phyloP scores from a whole-genome alignment of 2,888 invertebrate species.

The Leuctra nigra region DNA sequence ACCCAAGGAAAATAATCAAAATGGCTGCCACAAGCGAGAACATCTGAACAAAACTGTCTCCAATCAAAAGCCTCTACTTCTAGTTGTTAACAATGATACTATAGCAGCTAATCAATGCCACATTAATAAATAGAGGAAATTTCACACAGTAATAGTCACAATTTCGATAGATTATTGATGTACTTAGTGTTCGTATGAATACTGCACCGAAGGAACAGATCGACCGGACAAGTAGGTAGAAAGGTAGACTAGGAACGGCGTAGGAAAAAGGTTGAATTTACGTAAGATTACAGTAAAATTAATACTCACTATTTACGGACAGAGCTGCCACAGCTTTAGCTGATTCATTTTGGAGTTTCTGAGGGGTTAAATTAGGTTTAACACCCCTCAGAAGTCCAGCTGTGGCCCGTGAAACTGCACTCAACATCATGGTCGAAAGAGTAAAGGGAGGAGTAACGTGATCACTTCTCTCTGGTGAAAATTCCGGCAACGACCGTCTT shows the following conservation, averaged over 20 bases:
- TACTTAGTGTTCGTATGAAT: no score
- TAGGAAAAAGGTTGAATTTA: no score
- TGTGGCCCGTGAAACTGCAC: conserved; percentile 49
- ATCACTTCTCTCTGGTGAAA: conserved; percentile 18
- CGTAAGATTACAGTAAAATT: conserved; percentile 8
- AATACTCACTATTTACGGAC: conserved; percentile 47
- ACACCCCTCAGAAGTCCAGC: conserved; percentile 49
- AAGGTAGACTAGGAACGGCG: no score
- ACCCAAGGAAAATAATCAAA: not conserved
- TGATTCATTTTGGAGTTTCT: conserved; percentile 44
- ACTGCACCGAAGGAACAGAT: no score
- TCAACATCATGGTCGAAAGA: conserved; percentile 50
- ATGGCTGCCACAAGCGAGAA: conserved; percentile 3
- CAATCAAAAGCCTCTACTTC: no score
- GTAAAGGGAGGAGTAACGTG: conserved; percentile 32
- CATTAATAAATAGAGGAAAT: no score
- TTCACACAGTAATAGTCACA: no score
- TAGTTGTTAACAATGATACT: no score
- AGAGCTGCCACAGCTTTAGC: conserved; percentile 45
- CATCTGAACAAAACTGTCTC: no score
- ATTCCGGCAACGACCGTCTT: not conserved
- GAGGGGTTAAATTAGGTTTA: conserved; percentile 43
- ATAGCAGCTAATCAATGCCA: no score
- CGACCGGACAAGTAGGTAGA: no score
- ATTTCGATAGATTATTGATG: no score